Evolutionary conservation across 2,797 vertebrate species (phyloP).

Genomic region (Leucoraja ocellata): DNA sequence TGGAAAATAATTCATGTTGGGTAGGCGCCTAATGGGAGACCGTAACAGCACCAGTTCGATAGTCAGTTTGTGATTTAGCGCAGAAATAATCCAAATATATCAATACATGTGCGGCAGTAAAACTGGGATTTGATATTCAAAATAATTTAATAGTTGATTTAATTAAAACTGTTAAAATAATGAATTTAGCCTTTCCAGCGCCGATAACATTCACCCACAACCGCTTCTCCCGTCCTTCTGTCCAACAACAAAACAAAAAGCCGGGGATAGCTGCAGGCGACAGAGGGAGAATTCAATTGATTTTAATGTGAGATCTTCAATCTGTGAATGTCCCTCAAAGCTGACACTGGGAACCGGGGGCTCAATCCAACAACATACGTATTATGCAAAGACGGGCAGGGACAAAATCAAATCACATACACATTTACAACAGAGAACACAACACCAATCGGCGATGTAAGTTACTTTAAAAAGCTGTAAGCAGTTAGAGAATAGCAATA

Average conservation of each 20-base stretch:
- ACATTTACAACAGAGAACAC: neutral
- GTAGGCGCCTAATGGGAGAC: neutral
- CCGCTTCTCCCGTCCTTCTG: neutral
- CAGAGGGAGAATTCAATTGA: constrained; percentile 58
- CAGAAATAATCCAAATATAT: neutral
- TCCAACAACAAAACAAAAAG: constrained; percentile 58
- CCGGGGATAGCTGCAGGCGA: constrained; percentile 54
- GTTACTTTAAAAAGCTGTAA: neutral
- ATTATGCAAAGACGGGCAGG: neutral
- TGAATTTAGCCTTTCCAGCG: neutral
- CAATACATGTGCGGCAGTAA: neutral
- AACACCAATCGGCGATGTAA: neutral
- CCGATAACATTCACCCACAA: neutral
- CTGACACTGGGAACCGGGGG: constrained; percentile 15
- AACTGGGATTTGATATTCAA: neutral
- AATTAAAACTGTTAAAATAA: constrained; percentile 13
- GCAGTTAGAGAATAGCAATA: neutral
- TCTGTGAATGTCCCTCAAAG: constrained; percentile 53
- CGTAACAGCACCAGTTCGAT: neutral
- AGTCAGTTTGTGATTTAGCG: neutral
- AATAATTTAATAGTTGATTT: neutral
- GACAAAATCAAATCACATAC: neutral
- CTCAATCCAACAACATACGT: neutral
- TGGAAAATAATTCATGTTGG: constrained; percentile 14
- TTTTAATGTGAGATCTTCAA: constrained; percentile 48